A percentile compares a stretch with the other conserved stretches of the same genome.
These are phyloP conservation scores for Trachelus stipa DNA, from an alignment of 2,888 invertebrate species.

Conservation along the genomic window DNA sequence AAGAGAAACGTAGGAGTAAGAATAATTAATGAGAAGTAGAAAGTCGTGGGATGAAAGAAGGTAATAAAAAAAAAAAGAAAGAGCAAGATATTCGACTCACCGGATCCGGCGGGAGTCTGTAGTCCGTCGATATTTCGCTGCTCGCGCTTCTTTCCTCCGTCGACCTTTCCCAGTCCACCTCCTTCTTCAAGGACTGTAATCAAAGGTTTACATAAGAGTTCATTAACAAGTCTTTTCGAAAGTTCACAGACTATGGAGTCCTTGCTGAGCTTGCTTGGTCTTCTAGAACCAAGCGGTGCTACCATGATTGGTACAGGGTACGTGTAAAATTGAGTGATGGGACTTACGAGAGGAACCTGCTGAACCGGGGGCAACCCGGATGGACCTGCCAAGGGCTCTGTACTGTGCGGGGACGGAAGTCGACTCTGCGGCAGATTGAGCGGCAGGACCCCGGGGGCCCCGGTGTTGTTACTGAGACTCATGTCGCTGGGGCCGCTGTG, in stretches of 20 bases:
- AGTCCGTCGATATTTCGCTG: conserved; percentile 82
- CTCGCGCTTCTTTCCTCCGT: conserved; percentile 81
- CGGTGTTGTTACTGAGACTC: conserved; percentile 68
- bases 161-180: conserved; percentile 85
- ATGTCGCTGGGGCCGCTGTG: conserved; percentile 71
- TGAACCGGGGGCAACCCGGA: conserved; percentile 88
- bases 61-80: conserved; percentile 17
- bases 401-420: conserved; percentile 75
- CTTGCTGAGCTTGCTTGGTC: background rate
- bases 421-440: conserved; percentile 59
- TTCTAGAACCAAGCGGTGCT: background rate
- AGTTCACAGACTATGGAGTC: background rate
- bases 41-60: conserved; percentile 31
- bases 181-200: conserved; percentile 88
- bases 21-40: conserved; percentile 49
- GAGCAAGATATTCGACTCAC: conserved; percentile 70
- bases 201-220: conserved; percentile 31
- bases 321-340: background rate
- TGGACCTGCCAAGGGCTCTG: conserved; percentile 82
- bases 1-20: conserved; percentile 60
- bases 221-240: background rate
- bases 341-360: conserved; percentile 87
- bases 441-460: conserved; percentile 63
- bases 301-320: background rate
- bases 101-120: conserved; percentile 85